Evolutionary conservation across 2,888 invertebrate species (phyloP).

Genomic region (Xanthia icteritia): DNA sequence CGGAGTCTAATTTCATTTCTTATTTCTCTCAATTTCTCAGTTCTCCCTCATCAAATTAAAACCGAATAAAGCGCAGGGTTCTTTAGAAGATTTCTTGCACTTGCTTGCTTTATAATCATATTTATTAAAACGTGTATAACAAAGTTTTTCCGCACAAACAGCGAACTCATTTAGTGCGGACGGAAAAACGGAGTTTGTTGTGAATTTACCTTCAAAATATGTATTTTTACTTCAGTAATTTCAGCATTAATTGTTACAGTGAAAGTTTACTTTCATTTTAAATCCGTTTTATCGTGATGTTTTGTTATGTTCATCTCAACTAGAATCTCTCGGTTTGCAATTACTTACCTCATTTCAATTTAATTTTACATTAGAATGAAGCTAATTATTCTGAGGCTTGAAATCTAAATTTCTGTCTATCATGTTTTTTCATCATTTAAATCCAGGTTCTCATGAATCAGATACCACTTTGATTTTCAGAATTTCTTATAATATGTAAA

Average conservation of each 20-base stretch:
- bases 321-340: background rate
- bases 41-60: slow-evolving; percentile 26
- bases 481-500: background rate
- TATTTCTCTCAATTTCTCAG: background rate
- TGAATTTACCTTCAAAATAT: background rate
- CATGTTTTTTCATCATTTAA: background rate
- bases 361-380: background rate
- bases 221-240: background rate
- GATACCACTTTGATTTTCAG: background rate
- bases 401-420: background rate
- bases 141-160: slow-evolving; percentile 15
- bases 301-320: background rate
- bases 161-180: slow-evolving; percentile 24
- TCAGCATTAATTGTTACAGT: background rate
- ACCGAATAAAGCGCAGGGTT: slow-evolving; percentile 15
- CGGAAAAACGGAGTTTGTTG: background rate
- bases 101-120: slow-evolving; percentile 39
- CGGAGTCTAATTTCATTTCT: background rate
- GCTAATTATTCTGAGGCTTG: background rate
- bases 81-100: slow-evolving; percentile 34
- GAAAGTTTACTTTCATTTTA: background rate
- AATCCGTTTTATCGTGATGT: background rate
- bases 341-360: background rate
- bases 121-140: slow-evolving; percentile 36
- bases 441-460: background rate